Base-by-base conservation (phyloP, 2,888 invertebrate species). In the Tanytarsus gracilentus region DNA sequence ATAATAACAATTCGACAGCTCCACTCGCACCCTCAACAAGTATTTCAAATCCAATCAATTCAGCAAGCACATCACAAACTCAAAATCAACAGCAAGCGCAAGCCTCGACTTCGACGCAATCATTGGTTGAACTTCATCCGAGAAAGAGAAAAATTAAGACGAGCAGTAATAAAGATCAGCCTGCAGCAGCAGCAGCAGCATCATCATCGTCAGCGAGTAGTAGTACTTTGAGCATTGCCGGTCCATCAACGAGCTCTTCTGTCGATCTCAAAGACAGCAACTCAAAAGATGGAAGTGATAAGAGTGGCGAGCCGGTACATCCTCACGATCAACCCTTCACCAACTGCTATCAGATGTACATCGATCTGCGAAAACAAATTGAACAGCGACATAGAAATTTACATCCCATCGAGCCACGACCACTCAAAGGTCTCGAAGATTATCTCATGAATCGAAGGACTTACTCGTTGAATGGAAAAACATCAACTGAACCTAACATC, bases 391-490 rank as follows among this genome's bases (percentile, higher is more conserved):
- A 91, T 67, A 86, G 83, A 69, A 80, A 84, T 59, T 74, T 95
- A 66, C 88, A 89, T 69, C 87, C 90, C 0, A 92, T 96, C 1
- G 91, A 93, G 69, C 96, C 96, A 0, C 93, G 95, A 72, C 92
- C 95, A 18, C 96, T 96, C 0, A 91, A 93, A 71, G 95, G 95
- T 62, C 97, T 92, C 72, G 92, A 93, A 69, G 94, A 96, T 72
- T 97, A 95, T 71, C 75, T 97, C 62, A 87, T 97, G 84, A 95
- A 94, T 70, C 83, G 91, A n/a, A 88, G 92, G 71, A 89, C 93
- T 0, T 97, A 97, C 71, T 86, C 94, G 0, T 78, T 97, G 50
- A 86, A 89, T 62, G 84, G 86, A 29, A 93, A 87, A 65, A 84
- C 87, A 1, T 84, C 86, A 61, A 84, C 85, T 5, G 84, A 87